phyloP scores from a whole-genome alignment of 2,113 vertebrate genomes.

The Hypanus sabinus region DNA sequence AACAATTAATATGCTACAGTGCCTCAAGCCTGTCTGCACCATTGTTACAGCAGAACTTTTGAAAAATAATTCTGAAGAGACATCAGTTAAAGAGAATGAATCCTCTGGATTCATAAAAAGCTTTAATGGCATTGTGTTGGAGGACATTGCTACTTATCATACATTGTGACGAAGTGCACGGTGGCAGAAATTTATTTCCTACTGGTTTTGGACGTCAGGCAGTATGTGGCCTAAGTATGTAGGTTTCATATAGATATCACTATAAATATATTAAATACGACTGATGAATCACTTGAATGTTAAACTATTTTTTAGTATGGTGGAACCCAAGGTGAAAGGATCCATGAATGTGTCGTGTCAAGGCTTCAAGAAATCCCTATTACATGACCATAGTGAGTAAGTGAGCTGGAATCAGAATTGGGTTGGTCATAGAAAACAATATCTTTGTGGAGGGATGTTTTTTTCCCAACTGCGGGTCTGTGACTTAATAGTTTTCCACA shows the following conservation, averaged over 20 bases:
- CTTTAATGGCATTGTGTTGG: background rate
- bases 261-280: background rate
- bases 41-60: background rate
- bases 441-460: no score
- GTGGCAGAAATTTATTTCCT: background rate
- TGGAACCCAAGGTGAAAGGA: background rate
- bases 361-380: background rate
- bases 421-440: no score
- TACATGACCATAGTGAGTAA: background rate
- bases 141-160: background rate
- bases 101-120: background rate
- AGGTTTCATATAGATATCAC: no score
- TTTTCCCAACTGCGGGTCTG: no score
- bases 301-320: background rate
- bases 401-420: no score
- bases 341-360: background rate
- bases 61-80: background rate
- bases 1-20: background rate
- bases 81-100: background rate
- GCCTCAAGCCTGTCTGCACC: background rate
- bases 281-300: background rate
- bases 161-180: background rate
- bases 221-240: background rate
- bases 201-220: background rate
- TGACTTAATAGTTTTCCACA: no score